These are phyloP conservation scores for Nymphalis io DNA, from an alignment of 1,140 invertebrate species.

Conservation along the genomic window DNA sequence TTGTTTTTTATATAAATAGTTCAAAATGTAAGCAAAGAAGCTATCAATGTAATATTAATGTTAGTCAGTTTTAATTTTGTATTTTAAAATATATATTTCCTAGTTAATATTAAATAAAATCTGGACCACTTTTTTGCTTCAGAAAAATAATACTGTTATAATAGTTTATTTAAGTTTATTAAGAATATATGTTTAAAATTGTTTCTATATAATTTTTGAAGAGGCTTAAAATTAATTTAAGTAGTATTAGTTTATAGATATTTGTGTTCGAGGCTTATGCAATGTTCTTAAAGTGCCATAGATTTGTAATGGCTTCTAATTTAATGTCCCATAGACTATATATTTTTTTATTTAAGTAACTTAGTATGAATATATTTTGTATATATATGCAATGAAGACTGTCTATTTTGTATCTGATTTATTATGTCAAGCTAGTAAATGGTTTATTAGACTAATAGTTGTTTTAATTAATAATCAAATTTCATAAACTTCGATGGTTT, in stretches of 20 bases:
- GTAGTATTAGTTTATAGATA: constrained; percentile 10
- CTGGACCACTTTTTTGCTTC: no score
- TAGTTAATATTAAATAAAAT: no score
- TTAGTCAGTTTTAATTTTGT: no score
- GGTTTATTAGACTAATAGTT: constrained; percentile 11
- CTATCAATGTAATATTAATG: no score
- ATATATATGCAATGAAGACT: constrained; percentile 66
- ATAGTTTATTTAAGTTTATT: background rate
- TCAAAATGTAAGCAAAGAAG: no score
- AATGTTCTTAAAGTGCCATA: constrained; percentile 36
- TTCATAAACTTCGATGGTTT: background rate
- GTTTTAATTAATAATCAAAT: constrained; percentile 1
- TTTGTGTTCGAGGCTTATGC: constrained; percentile 31
- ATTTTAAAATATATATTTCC: no score
- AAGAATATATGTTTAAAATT: background rate
- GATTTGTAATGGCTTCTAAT: constrained; percentile 6
- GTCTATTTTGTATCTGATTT: constrained; percentile 69
- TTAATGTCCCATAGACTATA: constrained; percentile 16
- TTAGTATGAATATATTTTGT: constrained; percentile 45
- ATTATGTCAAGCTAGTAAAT: constrained; percentile 18
- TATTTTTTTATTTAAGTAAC: constrained; percentile 6
- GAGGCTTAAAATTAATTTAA: background rate
- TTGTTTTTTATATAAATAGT: no score
- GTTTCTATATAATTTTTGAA: background rate
- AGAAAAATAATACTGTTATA: no score